These are phyloP conservation scores for Pantala flavescens DNA, from an alignment of 1,140 invertebrate genomes.

Conservation along the genomic window DNA sequence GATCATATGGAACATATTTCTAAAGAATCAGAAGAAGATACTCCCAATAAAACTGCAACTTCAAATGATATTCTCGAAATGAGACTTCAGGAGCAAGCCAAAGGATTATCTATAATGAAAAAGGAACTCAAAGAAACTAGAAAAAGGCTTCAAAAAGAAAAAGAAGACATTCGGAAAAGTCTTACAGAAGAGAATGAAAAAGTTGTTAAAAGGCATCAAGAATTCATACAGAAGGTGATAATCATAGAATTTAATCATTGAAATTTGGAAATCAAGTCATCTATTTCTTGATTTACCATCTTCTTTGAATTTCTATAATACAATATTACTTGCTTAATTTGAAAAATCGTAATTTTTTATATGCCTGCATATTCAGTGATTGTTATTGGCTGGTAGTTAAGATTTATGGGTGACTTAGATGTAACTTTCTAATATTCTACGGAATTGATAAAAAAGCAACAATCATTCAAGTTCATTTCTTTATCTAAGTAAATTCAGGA, in stretches of 20 bases:
- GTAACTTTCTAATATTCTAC: too few species aligned
- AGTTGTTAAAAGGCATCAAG: neutral
- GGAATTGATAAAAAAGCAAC: too few species aligned
- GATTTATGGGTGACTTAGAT: too few species aligned
- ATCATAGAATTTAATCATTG: neutral
- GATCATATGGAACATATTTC: neutral
- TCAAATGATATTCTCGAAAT: neutral
- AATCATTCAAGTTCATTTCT: too few species aligned
- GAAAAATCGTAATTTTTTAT: too few species aligned
- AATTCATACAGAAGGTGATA: neutral
- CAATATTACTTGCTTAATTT: too few species aligned
- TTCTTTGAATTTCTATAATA: neutral
- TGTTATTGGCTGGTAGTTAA: too few species aligned
- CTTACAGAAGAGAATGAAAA: neutral
- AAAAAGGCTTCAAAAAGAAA: neutral
- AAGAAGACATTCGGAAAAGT: neutral
- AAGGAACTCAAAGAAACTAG: neutral
- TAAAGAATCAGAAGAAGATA: too few species aligned
- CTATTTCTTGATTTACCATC: neutral
- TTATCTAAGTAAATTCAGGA: too few species aligned
- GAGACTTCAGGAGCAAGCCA: neutral
- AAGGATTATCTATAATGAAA: neutral
- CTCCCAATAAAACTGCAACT: neutral
- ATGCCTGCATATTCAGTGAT: too few species aligned
- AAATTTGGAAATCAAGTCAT: neutral